Percentiles rank a stretch among this genome's conserved stretches.
Evolutionary conservation across 2,888 invertebrate genomes (phyloP).

Genomic region (Tenthredo scrophulariae): DNA sequence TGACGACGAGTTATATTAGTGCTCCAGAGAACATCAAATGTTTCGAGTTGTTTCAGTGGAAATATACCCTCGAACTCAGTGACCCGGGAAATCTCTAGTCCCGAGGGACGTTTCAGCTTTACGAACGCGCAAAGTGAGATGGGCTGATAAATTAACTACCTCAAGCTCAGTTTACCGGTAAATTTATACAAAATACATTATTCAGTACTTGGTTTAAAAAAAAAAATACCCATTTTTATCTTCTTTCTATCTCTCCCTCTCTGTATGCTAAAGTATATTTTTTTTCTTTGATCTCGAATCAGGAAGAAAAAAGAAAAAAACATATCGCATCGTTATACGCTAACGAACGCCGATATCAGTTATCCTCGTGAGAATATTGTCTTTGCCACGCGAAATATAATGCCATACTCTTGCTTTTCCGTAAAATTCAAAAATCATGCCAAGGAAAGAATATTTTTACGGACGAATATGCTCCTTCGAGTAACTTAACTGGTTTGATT

Average conservation of each 20-base stretch:
- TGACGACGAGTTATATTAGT: slow-evolving; percentile 10
- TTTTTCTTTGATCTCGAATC: neutral
- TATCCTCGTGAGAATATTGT: neutral
- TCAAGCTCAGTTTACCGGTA: slow-evolving; percentile 47
- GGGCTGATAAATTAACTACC: slow-evolving; percentile 49
- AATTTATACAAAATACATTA: slow-evolving; percentile 48
- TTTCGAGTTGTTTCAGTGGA: slow-evolving; percentile 46
- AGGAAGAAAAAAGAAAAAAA: neutral
- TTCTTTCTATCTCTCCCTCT: neutral
- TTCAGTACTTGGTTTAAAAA: slow-evolving; percentile 5
- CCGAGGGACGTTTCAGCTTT: slow-evolving; percentile 28
- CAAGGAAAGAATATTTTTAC: no score
- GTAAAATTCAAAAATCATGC: no score
- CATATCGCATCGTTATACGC: neutral
- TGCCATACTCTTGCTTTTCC: neutral
- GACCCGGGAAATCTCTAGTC: slow-evolving; percentile 46
- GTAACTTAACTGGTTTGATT: no score
- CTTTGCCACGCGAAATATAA: neutral
- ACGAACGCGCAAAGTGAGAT: slow-evolving; percentile 51
- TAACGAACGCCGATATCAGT: neutral
- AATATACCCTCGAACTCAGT: slow-evolving; percentile 41
- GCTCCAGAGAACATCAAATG: slow-evolving; percentile 36
- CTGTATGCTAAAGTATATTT: neutral
- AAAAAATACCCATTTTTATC: neutral
- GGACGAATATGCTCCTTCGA: no score